phyloP scores from a whole-genome alignment of 2,797 vertebrate species.

The Scolopax bukidnonensis region DNA sequence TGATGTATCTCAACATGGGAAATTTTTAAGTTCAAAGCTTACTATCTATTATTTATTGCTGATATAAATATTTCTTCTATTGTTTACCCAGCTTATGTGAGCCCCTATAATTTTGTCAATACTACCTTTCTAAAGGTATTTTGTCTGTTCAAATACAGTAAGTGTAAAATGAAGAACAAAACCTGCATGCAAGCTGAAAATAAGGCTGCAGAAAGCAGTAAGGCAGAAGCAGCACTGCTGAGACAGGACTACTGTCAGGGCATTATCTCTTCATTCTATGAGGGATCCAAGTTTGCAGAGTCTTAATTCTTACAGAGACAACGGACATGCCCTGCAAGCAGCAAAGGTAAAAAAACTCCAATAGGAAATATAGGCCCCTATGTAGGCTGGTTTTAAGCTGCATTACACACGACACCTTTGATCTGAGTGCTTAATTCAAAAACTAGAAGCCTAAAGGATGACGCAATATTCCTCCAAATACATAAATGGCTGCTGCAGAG shows the following conservation, averaged over 20 bases:
- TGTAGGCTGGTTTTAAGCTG: not conserved
- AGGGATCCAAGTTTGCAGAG: not conserved
- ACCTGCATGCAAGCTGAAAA: not conserved
- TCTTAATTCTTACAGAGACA: not conserved
- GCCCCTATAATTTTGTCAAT: not conserved
- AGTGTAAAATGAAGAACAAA: not conserved
- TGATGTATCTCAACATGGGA: not conserved
- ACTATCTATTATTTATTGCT: not conserved
- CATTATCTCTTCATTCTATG: not conserved
- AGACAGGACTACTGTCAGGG: not conserved
- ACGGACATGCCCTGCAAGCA: not conserved
- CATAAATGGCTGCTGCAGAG: not conserved
- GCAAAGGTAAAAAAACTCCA: not conserved
- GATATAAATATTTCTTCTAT: not conserved
- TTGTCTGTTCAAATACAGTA: not conserved
- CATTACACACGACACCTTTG: not conserved
- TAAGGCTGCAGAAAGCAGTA: not conserved
- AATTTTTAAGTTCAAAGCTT: not conserved
- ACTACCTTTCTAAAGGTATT: not conserved
- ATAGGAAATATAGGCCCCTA: not conserved
- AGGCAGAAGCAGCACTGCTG: not conserved
- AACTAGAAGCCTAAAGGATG: not conserved
- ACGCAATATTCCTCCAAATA: not conserved
- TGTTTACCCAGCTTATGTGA: constrained; percentile 1
- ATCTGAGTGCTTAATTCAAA: not conserved